Evolutionary conservation across 1,140 invertebrate species (phyloP), one percentile per base, ranked within the genome.

Genomic region (Pogonomyrmex californicus): DNA sequence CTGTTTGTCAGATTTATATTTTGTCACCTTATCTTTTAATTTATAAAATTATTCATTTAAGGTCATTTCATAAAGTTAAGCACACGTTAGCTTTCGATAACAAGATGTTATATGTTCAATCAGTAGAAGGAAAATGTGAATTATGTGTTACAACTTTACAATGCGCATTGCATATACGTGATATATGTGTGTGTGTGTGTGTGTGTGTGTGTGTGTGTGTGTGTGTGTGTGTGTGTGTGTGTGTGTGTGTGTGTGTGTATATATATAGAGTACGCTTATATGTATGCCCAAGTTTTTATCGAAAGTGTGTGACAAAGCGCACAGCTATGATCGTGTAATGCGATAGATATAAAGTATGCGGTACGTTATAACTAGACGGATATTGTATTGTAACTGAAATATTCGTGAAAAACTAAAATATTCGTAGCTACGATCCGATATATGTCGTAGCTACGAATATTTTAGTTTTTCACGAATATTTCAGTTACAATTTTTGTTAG

Each of bases 1-100:
- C 30, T 82, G 12, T 73, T 44, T 33, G 12, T 23, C 41, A 71
- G 23, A 71, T 82, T 23, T 2, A 3, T 70, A 30, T 41, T 23
- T 33, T 70, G 14, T 54, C 17, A 58, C 56, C 5, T 36, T 56
- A 54, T 58, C 12, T 76, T n/a, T 76, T 38, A 23, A 7, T 51
- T 75, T 6, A 41, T 75, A 58, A 58, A 38, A 73, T 56, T 38
- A 70, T 70, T 23, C 12, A n/a, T 38, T 1, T 73, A 23, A 68
- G 12, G 23, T 81, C 14, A 6, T 33, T 9, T 44, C 23, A 10
- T 36, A 60, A 82, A 82, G n/a, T 30, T 54, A 17, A 2, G 23
- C 49, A 23, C 0, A 23, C 23, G 23, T 23, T 23, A 30, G 44
- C 10, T 68, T 14, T 68, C 9, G 51, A 71, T 36, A 47, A n/a